Evolutionary conservation across 1,140 invertebrate genomes (phyloP).

Genomic region (Sycobia sp.): DNA sequence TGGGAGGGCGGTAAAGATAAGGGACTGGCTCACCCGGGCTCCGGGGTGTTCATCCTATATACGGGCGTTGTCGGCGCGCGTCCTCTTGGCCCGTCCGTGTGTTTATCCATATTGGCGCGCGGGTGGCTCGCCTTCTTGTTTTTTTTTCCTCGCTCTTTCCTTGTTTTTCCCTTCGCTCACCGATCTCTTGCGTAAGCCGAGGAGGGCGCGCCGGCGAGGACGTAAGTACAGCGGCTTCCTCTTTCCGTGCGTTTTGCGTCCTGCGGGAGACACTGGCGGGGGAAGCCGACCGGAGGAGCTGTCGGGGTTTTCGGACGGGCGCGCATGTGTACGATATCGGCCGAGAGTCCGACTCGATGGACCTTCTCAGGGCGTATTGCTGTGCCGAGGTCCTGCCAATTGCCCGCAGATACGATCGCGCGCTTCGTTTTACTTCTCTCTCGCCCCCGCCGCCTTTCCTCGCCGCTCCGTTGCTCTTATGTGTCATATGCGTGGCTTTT

Average conservation of each 20-base stretch:
- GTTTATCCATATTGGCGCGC: no score
- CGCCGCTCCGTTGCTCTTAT: background rate
- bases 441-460: background rate
- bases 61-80: constrained; percentile 4
- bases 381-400: no score
- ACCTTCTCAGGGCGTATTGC: no score
- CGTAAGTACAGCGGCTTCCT: background rate
- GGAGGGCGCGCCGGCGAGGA: background rate
- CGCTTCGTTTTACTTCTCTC: background rate
- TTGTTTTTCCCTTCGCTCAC: background rate
- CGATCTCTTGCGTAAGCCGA: constrained; percentile 5
- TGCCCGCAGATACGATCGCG: no score
- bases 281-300: background rate
- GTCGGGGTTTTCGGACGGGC: background rate
- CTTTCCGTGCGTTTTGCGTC: no score
- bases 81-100: no score
- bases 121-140: no score
- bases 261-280: background rate
- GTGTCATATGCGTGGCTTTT: no score
- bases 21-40: background rate
- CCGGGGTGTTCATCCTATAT: constrained; percentile 20
- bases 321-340: background rate
- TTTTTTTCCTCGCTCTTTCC: no score
- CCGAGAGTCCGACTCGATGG: no score
- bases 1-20: no score